A percentile compares a stretch with the other conserved stretches of the same genome.
Evolutionary conservation across 2,113 vertebrate genomes (phyloP).

Genomic region (Prunella himalayana): DNA sequence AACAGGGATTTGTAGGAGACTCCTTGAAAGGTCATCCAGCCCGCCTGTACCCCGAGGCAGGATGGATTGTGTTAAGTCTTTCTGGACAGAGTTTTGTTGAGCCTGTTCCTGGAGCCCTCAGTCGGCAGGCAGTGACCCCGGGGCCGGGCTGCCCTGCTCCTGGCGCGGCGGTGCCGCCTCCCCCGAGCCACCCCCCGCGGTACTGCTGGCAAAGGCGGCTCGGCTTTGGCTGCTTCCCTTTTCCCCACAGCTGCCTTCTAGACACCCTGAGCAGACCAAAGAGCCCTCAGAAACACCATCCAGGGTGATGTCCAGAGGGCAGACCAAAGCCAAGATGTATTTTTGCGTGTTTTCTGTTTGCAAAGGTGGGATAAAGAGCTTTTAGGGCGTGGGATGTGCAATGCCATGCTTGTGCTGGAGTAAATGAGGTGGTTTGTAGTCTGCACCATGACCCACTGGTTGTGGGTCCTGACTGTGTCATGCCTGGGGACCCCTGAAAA

Average conservation of each 20-base stretch:
- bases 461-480: background rate
- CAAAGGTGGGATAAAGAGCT: background rate
- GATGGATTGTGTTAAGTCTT: background rate
- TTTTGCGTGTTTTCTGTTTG: background rate
- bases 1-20: background rate
- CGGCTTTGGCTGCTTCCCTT: background rate
- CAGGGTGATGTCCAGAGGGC: background rate
- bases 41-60: background rate
- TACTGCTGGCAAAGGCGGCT: background rate
- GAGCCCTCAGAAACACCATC: background rate
- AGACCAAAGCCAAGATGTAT: background rate
- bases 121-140: fast-evolving
- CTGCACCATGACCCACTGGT: background rate
- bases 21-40: background rate
- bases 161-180: background rate
- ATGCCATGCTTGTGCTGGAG: background rate
- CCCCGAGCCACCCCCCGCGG: background rate
- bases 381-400: background rate
- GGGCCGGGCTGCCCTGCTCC: fast-evolving
- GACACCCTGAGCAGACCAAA: background rate
- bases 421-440: background rate
- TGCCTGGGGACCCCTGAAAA: background rate
- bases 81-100: background rate
- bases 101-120: background rate
- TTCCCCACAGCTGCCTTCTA: background rate